Percentiles rank a stretch among this genome's conserved stretches.
Evolutionary conservation across 2,113 vertebrate genomes (phyloP).

Genomic region (Empidonax traillii): DNA sequence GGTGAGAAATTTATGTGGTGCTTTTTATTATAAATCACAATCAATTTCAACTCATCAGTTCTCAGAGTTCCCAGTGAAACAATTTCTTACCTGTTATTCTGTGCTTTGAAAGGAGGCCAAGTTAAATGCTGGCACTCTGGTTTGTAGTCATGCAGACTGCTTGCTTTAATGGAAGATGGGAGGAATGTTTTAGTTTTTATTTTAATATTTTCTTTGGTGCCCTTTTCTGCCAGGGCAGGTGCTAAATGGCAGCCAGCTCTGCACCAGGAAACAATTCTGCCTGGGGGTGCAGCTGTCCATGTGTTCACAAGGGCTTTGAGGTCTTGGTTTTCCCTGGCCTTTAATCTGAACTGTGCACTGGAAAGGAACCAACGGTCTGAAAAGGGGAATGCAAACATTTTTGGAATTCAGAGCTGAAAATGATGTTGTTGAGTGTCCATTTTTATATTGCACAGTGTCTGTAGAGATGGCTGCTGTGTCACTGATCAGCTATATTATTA

Average conservation of each 20-base stretch:
- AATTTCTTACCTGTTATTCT: background rate
- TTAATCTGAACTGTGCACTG: background rate
- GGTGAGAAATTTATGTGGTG: background rate
- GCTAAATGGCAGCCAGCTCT: constrained; percentile 56
- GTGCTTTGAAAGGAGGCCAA: background rate
- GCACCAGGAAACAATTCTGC: constrained; percentile 46
- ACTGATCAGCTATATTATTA: background rate
- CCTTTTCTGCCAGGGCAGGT: constrained; percentile 35
- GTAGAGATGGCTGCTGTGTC: background rate
- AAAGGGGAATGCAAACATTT: background rate
- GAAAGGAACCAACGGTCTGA: background rate
- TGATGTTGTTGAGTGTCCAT: background rate
- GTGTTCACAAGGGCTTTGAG: background rate
- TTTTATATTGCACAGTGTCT: background rate
- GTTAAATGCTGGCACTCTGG: background rate
- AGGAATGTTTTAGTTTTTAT: background rate
- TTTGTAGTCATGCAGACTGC: background rate
- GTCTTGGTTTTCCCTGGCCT: constrained; percentile 27
- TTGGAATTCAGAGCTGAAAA: background rate
- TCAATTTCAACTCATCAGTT: background rate
- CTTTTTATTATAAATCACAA: background rate
- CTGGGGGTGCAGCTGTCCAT: background rate
- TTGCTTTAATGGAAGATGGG: background rate
- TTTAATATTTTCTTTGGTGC: background rate
- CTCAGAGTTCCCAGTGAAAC: background rate